phyloP scores from a whole-genome alignment of 1,140 invertebrate species.

The Rhyzopertha dominica region DNA sequence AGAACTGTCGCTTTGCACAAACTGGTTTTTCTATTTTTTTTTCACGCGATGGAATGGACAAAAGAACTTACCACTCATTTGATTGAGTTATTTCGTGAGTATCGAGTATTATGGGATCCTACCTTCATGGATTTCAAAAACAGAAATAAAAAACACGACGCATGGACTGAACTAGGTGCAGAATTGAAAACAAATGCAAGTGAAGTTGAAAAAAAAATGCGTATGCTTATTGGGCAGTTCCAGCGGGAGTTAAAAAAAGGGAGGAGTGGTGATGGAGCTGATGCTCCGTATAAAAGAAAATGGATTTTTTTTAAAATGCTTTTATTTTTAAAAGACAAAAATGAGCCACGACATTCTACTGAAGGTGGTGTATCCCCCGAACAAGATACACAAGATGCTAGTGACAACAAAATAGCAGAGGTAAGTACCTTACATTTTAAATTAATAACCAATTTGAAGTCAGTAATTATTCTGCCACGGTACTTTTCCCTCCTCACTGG shows the following conservation, averaged over 20 bases:
- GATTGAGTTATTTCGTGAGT: constrained; percentile 9
- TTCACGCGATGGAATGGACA: constrained; percentile 9
- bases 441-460: constrained; percentile 10
- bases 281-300: constrained; percentile 8
- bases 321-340: constrained; percentile 11
- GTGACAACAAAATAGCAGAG: constrained; percentile 4
- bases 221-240: neutral
- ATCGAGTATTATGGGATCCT: constrained; percentile 8
- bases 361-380: no score
- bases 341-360: neutral
- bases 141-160: no score
- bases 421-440: constrained; percentile 4
- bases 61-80: constrained; percentile 11
- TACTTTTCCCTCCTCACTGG: constrained; percentile 12
- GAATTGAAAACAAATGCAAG: no score
- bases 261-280: neutral
- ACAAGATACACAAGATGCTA: no score
- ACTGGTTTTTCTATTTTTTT: no score
- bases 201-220: no score
- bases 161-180: no score
- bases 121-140: no score
- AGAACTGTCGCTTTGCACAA: no score
- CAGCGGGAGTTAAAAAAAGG: no score
- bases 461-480: constrained; percentile 10
- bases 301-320: constrained; percentile 10